Conservation (phyloP, 1,140 invertebrate genomes). For the Asbolus verrucosus region DNA sequence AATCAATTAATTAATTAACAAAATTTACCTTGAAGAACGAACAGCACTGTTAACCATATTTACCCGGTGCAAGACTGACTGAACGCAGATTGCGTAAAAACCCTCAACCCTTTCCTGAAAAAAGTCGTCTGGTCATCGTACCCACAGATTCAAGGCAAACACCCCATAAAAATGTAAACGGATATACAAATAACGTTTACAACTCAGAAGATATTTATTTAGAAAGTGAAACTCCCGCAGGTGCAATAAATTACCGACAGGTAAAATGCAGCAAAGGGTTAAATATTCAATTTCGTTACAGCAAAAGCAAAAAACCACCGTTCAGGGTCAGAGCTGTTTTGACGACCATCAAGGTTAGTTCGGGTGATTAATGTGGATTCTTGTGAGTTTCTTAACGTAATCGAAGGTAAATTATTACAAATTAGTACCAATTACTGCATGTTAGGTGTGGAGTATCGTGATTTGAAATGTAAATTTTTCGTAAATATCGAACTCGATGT, state of each 20-base stretch:
- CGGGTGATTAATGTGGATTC: conserved; percentile 46
- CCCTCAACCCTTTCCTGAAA: conserved; percentile 37
- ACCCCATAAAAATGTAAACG: conserved; percentile 40
- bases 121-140: conserved; percentile 41
- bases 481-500: too few relatives aligned
- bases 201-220: conserved; percentile 38
- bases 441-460: too few relatives aligned
- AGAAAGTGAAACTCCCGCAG: conserved; percentile 58
- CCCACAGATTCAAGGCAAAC: conserved; percentile 30
- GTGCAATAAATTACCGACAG: conserved; percentile 58
- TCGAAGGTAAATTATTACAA: conserved; percentile 8
- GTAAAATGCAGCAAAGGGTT: conserved; percentile 55
- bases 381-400: too few relatives aligned
- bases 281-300: conserved; percentile 41
- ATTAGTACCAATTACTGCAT: too few relatives aligned
- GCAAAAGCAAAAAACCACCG: conserved; percentile 60
- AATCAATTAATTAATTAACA: too few relatives aligned
- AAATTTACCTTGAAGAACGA: too few relatives aligned
- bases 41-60: conserved; percentile 4
- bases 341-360: conserved; percentile 53
- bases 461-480: too few relatives aligned
- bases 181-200: neutral
- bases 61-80: conserved; percentile 17
- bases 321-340: conserved; percentile 56
- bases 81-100: conserved; percentile 31